Base-by-base conservation (phyloP, 2,888 invertebrate species). In the Oxystoma pomonae region DNA sequence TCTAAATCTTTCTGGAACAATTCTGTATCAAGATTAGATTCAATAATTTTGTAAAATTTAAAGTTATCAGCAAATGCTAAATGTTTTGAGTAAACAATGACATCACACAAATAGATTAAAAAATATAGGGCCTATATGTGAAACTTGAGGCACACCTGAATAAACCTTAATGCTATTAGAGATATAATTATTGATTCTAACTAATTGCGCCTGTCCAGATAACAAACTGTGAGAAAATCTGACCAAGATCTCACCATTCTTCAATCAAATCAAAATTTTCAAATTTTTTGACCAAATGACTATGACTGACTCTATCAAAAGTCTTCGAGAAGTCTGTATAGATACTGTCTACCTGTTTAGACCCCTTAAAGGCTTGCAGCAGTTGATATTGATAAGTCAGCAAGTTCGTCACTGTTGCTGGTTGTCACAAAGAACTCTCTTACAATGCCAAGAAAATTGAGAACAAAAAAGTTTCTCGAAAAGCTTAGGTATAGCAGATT, bases 21-120 rank as follows among this genome's bases (percentile, higher is more conserved):
- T 5, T 9, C 17, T 9, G 7, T 5, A 16, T 53, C 53, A 5
- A 53, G 5, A n/a, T 9, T 9, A 17, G 53, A 53, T 53, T 53
- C 53, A 53, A 53, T 53, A 17, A 19, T 53, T 53, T 53, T 53
- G 53, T 53, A 53, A 3, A 53, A 53, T 53, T 53, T 53, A 53
- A 53, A 53, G n/a, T 53, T 7, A n/a, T 53, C 17, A 9, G 53
- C 53, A 53, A 53, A 53, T 5, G 53, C 53, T 17, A 9, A 19
- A n/a, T 53, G 53, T 53, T 53, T 16, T 17, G 53, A 53, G n/a
- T 53, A 5, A 9, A 53, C 3, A n/a, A 53, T 19, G 7, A 53
- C 53, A 9, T 53, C 53, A 53, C 53, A 17, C 53, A 53, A 53
- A 53, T 16, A 53, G 19, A n/a, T 53, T 53, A 53, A 53, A 53